phyloP scores from a whole-genome alignment of 1,140 invertebrate genomes.

The Euglossa dilemma region DNA sequence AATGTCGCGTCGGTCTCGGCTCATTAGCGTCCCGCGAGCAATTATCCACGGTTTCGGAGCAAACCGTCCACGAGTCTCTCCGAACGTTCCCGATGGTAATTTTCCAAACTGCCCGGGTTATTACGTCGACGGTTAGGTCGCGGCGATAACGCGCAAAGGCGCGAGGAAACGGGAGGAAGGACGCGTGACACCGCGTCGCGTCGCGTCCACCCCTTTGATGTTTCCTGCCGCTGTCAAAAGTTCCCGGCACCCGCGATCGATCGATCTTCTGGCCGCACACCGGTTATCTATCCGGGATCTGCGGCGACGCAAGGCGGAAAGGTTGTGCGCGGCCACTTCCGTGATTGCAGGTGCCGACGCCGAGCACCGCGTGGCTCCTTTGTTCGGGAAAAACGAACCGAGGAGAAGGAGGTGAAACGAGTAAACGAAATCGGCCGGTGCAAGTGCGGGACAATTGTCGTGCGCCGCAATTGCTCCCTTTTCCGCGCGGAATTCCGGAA shows the following conservation, averaged over 20 bases:
- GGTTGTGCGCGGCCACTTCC: background rate
- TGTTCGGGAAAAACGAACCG: slow-evolving; percentile 6
- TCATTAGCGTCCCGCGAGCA: background rate
- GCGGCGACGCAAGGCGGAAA: no score
- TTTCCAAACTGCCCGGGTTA: background rate
- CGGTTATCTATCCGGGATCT: no score
- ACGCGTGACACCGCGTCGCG: no score
- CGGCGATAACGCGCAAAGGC: background rate
- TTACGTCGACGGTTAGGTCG: background rate
- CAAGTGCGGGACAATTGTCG: background rate
- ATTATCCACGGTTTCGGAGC: background rate
- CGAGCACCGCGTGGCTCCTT: slow-evolving; percentile 12
- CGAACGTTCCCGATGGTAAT: background rate
- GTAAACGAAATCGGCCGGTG: no score
- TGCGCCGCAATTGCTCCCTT: background rate
- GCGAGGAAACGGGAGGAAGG: no score
- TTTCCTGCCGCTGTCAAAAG: no score
- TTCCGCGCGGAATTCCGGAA: slow-evolving; percentile 11
- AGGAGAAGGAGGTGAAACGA: background rate
- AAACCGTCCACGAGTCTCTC: background rate
- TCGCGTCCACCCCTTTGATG: background rate
- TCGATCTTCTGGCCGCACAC: no score
- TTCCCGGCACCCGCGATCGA: background rate
- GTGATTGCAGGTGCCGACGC: slow-evolving; percentile 29
- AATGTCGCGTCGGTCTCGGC: background rate